Conservation (phyloP, 2,797 vertebrate species). For the Lemur catta region DNA sequence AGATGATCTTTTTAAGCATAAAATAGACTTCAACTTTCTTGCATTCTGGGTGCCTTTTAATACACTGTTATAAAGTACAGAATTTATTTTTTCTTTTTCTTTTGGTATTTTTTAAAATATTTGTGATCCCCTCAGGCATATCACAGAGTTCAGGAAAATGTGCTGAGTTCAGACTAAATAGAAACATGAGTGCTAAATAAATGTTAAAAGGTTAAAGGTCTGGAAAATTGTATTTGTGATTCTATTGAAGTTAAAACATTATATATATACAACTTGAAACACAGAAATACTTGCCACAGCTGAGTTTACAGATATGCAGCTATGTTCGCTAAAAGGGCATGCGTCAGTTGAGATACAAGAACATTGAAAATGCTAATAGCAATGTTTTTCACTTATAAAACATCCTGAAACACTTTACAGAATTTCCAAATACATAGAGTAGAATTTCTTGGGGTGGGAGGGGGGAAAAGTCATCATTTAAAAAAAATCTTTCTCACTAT, state of each 20-base stretch:
- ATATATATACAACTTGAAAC: constrained; percentile 29
- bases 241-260: constrained; percentile 38
- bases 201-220: constrained; percentile 57
- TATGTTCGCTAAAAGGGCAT: constrained; percentile 44
- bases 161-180: constrained; percentile 1
- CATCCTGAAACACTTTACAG: not conserved
- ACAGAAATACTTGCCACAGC: not conserved
- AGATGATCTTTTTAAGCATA: not conserved
- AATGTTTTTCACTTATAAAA: not conserved
- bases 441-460: not conserved
- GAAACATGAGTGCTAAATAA: constrained; percentile 46
- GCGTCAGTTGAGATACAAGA: not conserved
- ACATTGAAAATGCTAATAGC: constrained; percentile 18
- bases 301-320: not conserved
- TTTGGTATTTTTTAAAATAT: not conserved
- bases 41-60: not conserved
- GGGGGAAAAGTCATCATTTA: not conserved
- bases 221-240: constrained; percentile 40
- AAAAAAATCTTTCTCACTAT: not conserved
- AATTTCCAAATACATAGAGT: not conserved
- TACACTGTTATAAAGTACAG: not conserved
- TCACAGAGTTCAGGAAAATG: not conserved
- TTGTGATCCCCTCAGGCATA: not conserved
- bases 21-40: not conserved
- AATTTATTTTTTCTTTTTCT: not conserved